phyloP scores from a whole-genome alignment of 2,888 invertebrate species.

The Lacanobia wlatinum region DNA sequence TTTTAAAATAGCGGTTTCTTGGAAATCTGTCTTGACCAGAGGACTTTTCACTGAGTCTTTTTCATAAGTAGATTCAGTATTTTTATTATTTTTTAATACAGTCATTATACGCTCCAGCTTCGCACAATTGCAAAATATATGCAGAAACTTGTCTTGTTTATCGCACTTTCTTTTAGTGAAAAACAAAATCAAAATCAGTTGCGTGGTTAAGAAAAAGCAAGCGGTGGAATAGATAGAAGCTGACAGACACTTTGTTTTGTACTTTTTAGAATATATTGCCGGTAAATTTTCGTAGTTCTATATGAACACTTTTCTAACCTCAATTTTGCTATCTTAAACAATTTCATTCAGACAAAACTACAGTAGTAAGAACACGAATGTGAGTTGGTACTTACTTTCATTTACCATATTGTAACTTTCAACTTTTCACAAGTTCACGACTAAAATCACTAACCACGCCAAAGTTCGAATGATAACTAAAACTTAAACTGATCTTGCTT shows the following conservation, averaged over 20 bases:
- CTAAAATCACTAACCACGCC: slow-evolving; percentile 9
- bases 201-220: too few relatives aligned
- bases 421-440: not conserved
- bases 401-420: slow-evolving; percentile 23
- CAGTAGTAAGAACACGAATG: not conserved
- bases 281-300: not conserved
- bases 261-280: not conserved
- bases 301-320: not conserved
- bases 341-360: too few relatives aligned
- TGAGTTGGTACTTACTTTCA: slow-evolving; percentile 31
- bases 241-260: not conserved
- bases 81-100: not conserved
- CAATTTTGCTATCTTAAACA: not conserved
- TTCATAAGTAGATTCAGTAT: not conserved
- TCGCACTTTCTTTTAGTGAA: too few relatives aligned
- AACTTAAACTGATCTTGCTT: slow-evolving; percentile 3
- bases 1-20: slow-evolving; percentile 1
- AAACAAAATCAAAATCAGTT: not conserved
- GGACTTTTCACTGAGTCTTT: not conserved
- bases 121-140: too few relatives aligned
- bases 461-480: slow-evolving; percentile 20
- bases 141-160: too few relatives aligned
- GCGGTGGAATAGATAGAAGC: not conserved
- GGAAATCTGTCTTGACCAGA: too few relatives aligned
- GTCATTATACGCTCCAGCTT: too few relatives aligned